phyloP scores from a whole-genome alignment of 1,140 invertebrate species.

The Antheraea mylitta region DNA sequence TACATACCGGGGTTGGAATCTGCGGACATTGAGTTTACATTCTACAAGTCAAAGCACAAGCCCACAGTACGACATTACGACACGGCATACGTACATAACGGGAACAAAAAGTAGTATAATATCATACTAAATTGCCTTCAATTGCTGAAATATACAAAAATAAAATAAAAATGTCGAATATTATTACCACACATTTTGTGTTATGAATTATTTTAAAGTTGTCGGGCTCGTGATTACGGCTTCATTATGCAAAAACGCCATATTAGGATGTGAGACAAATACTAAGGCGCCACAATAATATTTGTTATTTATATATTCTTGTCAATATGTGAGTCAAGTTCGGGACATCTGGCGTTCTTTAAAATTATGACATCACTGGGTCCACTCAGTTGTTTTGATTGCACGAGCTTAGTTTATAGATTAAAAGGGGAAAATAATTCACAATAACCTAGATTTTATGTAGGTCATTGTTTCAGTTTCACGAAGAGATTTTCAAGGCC shows the following conservation, averaged over 20 bases:
- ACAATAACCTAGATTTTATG: neutral
- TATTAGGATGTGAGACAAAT: neutral
- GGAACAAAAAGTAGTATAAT: no score
- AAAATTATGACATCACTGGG: neutral
- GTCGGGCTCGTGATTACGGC: no score
- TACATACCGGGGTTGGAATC: no score
- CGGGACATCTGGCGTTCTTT: neutral
- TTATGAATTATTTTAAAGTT: no score
- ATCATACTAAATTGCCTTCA: no score
- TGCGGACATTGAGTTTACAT: no score
- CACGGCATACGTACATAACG: no score
- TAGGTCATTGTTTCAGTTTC: neutral
- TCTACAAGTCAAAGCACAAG: no score
- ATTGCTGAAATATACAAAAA: no score
- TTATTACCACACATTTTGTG: no score
- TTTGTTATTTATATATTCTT: neutral
- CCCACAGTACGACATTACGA: no score
- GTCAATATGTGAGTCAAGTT: slow-evolving; percentile 2
- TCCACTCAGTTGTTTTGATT: slow-evolving; percentile 2
- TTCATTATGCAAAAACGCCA: neutral
- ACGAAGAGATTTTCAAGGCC: neutral
- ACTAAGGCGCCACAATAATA: neutral
- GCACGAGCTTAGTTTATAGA: neutral
- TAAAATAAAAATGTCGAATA: no score
- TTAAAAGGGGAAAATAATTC: neutral